Base-by-base conservation (phyloP, 2,113 vertebrate species). In the Paramisgurnus dabryanus region DNA sequence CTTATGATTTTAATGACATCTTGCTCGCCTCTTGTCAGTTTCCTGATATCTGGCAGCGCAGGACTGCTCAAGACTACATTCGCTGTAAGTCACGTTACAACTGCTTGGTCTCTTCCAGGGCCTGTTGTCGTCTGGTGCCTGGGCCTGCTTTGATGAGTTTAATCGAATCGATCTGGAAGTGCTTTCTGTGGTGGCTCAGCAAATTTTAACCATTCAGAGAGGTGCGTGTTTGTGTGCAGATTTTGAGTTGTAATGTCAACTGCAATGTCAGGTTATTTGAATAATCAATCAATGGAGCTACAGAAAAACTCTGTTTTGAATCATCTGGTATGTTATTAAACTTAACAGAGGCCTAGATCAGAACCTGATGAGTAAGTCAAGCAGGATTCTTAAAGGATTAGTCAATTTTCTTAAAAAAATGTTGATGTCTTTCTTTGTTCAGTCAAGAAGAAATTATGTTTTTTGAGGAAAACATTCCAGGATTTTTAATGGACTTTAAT, bases 61-160 rank as follows among this genome's bases (percentile, higher is more conserved):
- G 72, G 41, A 41, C 10, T 82, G 45, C 55, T 22, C 47, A 58
- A 72, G 27, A 18, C 68, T 80, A 17, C 79, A 80, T 78, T 78
- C 83, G 22, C 43, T 85, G 66, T 53, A 58, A 27, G 12, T 64
- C 6, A 60, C 22, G 39, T 4, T 17, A 45, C 43, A 64, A 39
- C 6, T 72, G 17, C 60, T 76, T 76, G 65, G 47, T 68, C 15
- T 58, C 43, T 45, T 57, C 1, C 76, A 97, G 95, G 95, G 95
- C 41, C 91, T 97, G 79, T 89, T 98, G 87, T 95, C 94, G 65
- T 95, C 94, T 69, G 95, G 95, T 68, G 96, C 95, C 15, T 97
- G 96, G 95, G 95, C 95, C 84, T 97, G 96, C 89, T 98, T 98
- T 89, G 95, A 97, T 89, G 96, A 98, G 87, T 97, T 98, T 86